Base-by-base conservation (phyloP, 2,113 vertebrate genomes). In the Malurus elegans region DNA sequence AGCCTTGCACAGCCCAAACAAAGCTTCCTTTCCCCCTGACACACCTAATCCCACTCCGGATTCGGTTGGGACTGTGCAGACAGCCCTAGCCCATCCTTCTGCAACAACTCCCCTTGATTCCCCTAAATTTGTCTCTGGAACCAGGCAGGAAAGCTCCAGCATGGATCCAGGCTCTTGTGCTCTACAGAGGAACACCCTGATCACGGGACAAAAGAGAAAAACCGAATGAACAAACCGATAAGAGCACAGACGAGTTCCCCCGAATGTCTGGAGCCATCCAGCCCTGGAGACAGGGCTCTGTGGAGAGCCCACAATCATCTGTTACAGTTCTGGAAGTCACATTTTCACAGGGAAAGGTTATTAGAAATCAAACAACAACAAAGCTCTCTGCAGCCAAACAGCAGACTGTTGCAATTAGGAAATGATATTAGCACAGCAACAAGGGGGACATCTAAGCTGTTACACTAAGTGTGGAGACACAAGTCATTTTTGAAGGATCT, bases 361-460 rank as follows among this genome's bases (percentile, higher is more conserved):
- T 64, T 79, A 69, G 86, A 57, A 90, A 95, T 56, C 76, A 87
- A 92, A 81, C 84, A 92, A 84, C 84, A 95, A 89, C 88, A 96
- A 93, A 95, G 90, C 95, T 93, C 82, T 73, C 93, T 90, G 87
- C 88, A 94, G 86, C 84, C 81, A 72, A 89, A 75, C n/a, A 82
- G 91, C 91, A 92, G 93, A 82, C 89, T 93, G 80, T 28, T 61
- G 84, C 78, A 89, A 91, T 91, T 95, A 91, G 84, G 73, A 89
- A 92, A 65, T 53, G 36, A 87, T 89, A 61, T 83, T 93, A 89
- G 81, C 79, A 86, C 78, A 92, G 84, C 71, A 71, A 40, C 5
- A 14, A 91, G 40, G 74, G 65, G 93, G 70, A 90, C 58, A 71
- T 62, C 20, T 81, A 76, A 90, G 66, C 91, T 94, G 92, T 78